Evolutionary conservation across 2,888 invertebrate genomes (phyloP).

Genomic region (Yponomeuta evonymella): DNA sequence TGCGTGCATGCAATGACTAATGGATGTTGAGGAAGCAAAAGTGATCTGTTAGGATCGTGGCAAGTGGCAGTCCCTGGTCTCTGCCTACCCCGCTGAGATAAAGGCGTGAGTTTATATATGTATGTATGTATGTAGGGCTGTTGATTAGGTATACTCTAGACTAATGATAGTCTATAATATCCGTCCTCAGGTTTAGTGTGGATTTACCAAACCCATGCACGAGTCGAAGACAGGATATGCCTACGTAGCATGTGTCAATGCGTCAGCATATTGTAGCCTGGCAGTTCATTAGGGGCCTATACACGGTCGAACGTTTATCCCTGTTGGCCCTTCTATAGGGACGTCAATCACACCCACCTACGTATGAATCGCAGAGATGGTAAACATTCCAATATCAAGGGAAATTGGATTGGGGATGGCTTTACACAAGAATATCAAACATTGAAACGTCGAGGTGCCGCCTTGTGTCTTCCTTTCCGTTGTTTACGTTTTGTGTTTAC

Average conservation of each 20-base stretch:
- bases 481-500: background rate
- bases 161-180: no score
- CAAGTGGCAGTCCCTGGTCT: no score
- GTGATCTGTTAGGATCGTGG: no score
- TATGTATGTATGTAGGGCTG: no score
- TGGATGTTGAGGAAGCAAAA: no score
- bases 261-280: conserved; percentile 2
- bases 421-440: background rate
- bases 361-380: background rate
- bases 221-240: background rate
- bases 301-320: conserved; percentile 1
- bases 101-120: no score
- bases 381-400: background rate
- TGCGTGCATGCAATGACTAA: no score
- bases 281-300: conserved; percentile 6
- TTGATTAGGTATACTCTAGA: no score
- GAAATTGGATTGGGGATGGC: background rate
- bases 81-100: no score
- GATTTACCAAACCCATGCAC: background rate
- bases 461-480: background rate
- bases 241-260: background rate
- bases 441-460: background rate
- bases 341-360: conserved; percentile 6
- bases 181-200: background rate
- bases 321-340: background rate